phyloP scores from a whole-genome alignment of 2,113 vertebrate species.

The Colius striatus region DNA sequence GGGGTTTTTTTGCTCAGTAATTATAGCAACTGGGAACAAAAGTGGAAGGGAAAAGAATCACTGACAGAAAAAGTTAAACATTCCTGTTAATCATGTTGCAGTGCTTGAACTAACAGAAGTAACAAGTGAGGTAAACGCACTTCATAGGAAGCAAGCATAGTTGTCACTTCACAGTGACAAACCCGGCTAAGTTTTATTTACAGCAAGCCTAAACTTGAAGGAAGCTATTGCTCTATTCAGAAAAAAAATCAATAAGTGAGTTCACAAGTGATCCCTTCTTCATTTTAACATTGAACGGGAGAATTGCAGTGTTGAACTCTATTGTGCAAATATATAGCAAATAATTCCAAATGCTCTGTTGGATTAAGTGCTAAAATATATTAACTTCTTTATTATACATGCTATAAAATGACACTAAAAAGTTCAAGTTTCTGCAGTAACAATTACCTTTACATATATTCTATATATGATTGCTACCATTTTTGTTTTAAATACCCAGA shows the following conservation, averaged over 20 bases:
- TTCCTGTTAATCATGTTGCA: background rate
- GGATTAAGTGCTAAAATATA: constrained; percentile 73
- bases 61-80: background rate
- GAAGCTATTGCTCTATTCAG: background rate
- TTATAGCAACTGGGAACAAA: constrained; percentile 28
- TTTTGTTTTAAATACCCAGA: background rate
- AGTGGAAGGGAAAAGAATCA: constrained; percentile 39
- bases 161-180: background rate
- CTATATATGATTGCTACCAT: background rate
- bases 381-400: constrained; percentile 65
- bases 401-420: constrained; percentile 75
- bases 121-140: background rate
- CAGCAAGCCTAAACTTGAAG: background rate
- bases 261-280: background rate
- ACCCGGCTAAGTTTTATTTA: background rate
- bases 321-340: constrained; percentile 53
- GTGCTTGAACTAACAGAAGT: background rate
- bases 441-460: constrained; percentile 32
- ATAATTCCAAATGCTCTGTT: constrained; percentile 24
- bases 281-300: background rate
- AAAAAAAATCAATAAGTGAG: background rate
- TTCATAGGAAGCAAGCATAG: background rate
- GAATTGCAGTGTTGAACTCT: background rate
- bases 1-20: constrained; percentile 6
- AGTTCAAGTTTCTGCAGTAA: constrained; percentile 55